phyloP scores from a whole-genome alignment of 2,888 invertebrate genomes.

The Aethes cnicana region DNA sequence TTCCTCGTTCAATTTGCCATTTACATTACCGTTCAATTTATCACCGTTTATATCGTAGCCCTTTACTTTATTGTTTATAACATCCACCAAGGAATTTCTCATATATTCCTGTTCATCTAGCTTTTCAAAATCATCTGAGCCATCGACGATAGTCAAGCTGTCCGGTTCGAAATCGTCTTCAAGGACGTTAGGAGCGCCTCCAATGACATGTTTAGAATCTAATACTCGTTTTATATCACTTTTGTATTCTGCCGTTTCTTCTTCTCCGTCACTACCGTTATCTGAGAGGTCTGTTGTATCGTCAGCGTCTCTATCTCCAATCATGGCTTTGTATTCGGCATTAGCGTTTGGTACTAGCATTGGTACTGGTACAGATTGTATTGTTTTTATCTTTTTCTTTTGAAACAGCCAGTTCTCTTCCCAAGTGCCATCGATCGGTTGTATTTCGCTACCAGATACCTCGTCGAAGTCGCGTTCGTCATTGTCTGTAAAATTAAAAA shows the following conservation, averaged over 20 bases:
- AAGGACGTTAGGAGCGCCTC: constrained; percentile 81
- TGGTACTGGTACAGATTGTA: constrained; percentile 87
- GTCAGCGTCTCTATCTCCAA: constrained; percentile 91
- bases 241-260: constrained; percentile 65
- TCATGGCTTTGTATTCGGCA: constrained; percentile 88
- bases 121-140: constrained; percentile 53
- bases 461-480: constrained; percentile 73
- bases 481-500: constrained; percentile 57
- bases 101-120: constrained; percentile 56
- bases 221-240: constrained; percentile 81
- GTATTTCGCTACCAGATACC: constrained; percentile 73
- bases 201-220: constrained; percentile 86
- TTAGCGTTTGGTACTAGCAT: constrained; percentile 95
- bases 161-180: constrained; percentile 72
- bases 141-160: constrained; percentile 64
- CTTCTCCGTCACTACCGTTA: constrained; percentile 83
- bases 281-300: constrained; percentile 95
- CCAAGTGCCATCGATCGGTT: constrained; percentile 85
- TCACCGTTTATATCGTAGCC: constrained; percentile 46
- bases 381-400: constrained; percentile 84
- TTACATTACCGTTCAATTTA: constrained; percentile 43
- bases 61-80: constrained; percentile 55
- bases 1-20: constrained; percentile 50
- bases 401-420: constrained; percentile 95
- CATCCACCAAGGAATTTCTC: constrained; percentile 48